phyloP scores from a whole-genome alignment of 2,797 vertebrate genomes.

The Carcharodon carcharias region DNA sequence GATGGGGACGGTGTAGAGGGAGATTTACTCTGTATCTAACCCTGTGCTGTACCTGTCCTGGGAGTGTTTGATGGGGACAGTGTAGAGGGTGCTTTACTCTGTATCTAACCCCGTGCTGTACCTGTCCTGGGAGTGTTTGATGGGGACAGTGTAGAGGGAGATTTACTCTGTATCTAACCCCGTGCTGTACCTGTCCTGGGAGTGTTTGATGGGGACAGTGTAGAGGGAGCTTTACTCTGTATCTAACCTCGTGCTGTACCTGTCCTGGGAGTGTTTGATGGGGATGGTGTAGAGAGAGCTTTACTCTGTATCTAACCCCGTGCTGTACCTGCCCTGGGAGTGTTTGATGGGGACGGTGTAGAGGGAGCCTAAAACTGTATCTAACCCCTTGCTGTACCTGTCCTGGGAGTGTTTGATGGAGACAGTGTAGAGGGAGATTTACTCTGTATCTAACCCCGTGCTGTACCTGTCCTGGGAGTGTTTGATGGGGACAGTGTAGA shows the following conservation, averaged over 20 bases:
- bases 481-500: too few species aligned
- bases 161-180: not conserved
- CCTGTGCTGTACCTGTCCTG: too few species aligned
- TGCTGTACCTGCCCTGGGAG: not conserved
- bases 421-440: conserved; percentile 13
- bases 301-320: not conserved
- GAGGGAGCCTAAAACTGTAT: not conserved
- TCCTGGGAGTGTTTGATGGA: not conserved
- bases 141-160: not conserved
- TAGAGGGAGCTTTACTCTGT: not conserved
- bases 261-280: not conserved
- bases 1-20: too few species aligned
- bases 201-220: conserved; percentile 2
- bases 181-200: not conserved
- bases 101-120: not conserved
- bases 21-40: too few species aligned
- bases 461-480: not conserved
- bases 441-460: not conserved
- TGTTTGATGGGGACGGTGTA: not conserved
- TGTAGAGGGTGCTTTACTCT: not conserved
- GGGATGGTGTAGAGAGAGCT: not conserved
- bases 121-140: not conserved
- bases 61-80: too few species aligned
- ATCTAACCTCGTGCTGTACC: not conserved
- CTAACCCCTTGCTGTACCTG: not conserved